Evolutionary conservation across 2,797 vertebrate species (phyloP).

Genomic region (Fratercula arctica): DNA sequence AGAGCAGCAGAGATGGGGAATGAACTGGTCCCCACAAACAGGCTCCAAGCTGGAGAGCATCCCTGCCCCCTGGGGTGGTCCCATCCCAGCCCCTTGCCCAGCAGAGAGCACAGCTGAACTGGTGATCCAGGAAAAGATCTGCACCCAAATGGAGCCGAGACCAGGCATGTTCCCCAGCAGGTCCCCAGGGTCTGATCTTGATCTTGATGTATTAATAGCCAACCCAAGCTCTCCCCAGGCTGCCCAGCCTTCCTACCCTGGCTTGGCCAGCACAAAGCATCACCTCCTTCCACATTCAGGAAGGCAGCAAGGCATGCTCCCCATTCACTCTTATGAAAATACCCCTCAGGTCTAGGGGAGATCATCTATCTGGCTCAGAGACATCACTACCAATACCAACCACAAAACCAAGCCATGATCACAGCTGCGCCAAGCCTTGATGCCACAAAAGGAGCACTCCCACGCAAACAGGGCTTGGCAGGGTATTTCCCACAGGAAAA

Average conservation of each 20-base stretch:
- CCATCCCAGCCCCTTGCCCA: neutral
- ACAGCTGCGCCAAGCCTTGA: neutral
- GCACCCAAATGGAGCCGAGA: neutral
- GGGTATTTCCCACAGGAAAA: neutral
- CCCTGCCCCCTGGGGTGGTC: neutral
- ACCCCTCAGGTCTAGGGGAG: neutral
- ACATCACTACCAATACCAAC: neutral
- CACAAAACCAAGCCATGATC: neutral
- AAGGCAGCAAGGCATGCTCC: neutral
- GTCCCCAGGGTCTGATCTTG: neutral
- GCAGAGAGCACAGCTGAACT: neutral
- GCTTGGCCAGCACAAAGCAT: neutral
- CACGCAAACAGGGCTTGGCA: too few species aligned
- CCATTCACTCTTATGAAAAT: neutral
- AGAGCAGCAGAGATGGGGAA: neutral
- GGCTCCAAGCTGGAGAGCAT: neutral
- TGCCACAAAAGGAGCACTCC: neutral
- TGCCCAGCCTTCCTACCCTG: neutral
- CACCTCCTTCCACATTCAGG: neutral
- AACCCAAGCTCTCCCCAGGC: neutral
- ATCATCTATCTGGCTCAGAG: neutral
- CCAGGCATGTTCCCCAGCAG: neutral
- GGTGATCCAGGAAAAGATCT: neutral
- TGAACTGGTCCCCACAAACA: neutral
- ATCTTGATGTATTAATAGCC: neutral